Base-by-base conservation (phyloP, 2,888 invertebrate genomes). In the Lysandra coridon region DNA sequence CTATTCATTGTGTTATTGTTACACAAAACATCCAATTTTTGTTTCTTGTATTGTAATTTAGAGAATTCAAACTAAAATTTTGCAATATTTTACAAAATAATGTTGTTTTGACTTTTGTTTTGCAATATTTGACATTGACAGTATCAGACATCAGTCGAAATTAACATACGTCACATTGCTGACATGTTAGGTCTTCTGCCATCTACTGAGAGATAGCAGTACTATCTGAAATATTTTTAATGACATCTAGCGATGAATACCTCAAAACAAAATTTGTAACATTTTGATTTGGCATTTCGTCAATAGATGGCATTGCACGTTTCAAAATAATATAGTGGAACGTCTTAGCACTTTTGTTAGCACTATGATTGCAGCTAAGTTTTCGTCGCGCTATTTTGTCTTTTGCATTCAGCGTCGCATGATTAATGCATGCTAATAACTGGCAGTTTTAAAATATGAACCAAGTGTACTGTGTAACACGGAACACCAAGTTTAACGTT, bases 1-100 rank as follows among this genome's bases (percentile, higher is more conserved):
- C 85, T 89, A 83, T 92, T 92, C 92, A 93, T 91, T 73, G 37
- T 87, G 2, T 64, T 12, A 30, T 12, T 64, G 1, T 23, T 30
- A 2, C 12, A 64, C 10, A 30, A 64, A 10, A 64, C 12, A 10
- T 64, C 62, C 64, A 64, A 64, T 12, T 23, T 62, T 62, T 23
- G 62, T 23, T 23, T 23, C 62, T 62, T 60, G 60, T n/a, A 53
- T 53, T 60, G n/a, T 53, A 53, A 53, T 40, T 7, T 40, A 40
- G 5, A 40, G 40, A 40, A 40, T 6, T 40, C 6, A 5, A 40
- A 40, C 40, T 40, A 40, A 6, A 40, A 40, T 40, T 53, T 53
- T 53, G 53, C 53, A 3, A 6, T 10, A 10, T 49, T 53, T 53
- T 49, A 12, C 49, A 49, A 40, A 40, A 23, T 23, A 23, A 23